Base-by-base conservation (phyloP, 30 jellyfish, hydroid and myxozoan genomes). In the Haliclystus octoradiatus region DNA sequence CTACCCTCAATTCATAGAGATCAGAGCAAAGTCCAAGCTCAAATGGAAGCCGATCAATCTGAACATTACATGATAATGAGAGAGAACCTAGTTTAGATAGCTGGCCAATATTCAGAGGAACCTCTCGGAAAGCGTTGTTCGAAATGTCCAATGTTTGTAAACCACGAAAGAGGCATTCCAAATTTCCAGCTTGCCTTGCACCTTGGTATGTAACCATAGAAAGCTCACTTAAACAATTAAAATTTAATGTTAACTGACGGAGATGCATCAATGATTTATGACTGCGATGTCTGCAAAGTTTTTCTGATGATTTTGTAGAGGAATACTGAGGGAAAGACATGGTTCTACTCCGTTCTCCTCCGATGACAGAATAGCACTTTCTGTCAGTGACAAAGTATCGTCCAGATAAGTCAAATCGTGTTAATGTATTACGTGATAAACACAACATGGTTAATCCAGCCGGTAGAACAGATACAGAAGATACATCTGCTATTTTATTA, bases 11-110 rank as follows among this genome's bases (percentile, higher is more conserved):
- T 34, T 72, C 94, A 49, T 88, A 79, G 26, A 88, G 46, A 15
- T 66, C 70, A 2, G 89, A 47, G 50, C 97, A 88, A 51, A 73
- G 50, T 0, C 97, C 97, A 24, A 88, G 73, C 68, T 88, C 95
- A 0, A 88, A 79, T 0, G 97, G 97, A 60, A 88, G 60, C 1
- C 71, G n/a, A 28, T 66, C 84, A 50, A 79, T 52, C 30, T 66
- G 73, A 4, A 81, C 49, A 66, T 80, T 80, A 3, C 84, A 76
- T 28, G 46, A 27, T 4, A 81, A 25, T 19, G 64, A 74, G 9
- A 88, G 66, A 49, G 82, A 49, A 2, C 66, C 63, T 13, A 88
- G 76, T 23, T 52, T 74, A 22, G 49, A 72, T 72, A 88, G 53
- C 50, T 80, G 75, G 49, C 94, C 93, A 28, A 88, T 80, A 47